Conservation (phyloP, 1,140 invertebrate genomes). For the Whitmania pigra region DNA sequence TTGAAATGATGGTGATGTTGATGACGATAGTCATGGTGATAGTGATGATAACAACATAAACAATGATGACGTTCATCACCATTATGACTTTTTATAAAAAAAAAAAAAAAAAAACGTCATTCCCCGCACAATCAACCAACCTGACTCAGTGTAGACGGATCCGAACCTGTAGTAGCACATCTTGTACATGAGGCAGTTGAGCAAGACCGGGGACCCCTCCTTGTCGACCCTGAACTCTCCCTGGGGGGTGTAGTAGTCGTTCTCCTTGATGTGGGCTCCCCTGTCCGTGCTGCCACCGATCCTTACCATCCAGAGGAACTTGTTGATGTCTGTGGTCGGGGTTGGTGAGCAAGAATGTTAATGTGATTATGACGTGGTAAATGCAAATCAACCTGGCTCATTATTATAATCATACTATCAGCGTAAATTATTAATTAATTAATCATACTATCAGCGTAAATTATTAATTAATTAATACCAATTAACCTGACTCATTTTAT, state of each 20-base stretch:
- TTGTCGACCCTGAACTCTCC: constrained; percentile 92
- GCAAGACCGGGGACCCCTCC: constrained; percentile 77
- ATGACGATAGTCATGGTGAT: too few species aligned
- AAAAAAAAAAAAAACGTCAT: too few species aligned
- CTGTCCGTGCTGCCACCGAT: constrained; percentile 91
- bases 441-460: too few species aligned
- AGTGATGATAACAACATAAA: too few species aligned
- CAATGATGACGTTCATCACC: too few species aligned
- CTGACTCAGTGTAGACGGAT: constrained; percentile 88
- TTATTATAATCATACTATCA: too few species aligned
- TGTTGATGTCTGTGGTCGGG: constrained; percentile 83
- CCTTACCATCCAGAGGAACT: constrained; percentile 98
- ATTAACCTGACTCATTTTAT: too few species aligned
- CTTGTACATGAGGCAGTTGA: constrained; percentile 99
- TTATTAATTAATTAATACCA: too few species aligned
- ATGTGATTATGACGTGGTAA: background rate
- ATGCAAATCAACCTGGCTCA: too few species aligned
- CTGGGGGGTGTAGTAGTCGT: constrained; percentile 89
- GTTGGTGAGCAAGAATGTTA: background rate
- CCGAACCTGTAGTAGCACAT: constrained; percentile 94
- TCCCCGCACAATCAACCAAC: constrained; percentile 42
- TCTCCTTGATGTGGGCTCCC: constrained; percentile 84
- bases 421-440: too few species aligned
- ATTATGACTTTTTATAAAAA: too few species aligned
- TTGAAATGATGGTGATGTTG: too few species aligned